phyloP scores from a whole-genome alignment of 2,888 invertebrate species.

The Torymus auratus region DNA sequence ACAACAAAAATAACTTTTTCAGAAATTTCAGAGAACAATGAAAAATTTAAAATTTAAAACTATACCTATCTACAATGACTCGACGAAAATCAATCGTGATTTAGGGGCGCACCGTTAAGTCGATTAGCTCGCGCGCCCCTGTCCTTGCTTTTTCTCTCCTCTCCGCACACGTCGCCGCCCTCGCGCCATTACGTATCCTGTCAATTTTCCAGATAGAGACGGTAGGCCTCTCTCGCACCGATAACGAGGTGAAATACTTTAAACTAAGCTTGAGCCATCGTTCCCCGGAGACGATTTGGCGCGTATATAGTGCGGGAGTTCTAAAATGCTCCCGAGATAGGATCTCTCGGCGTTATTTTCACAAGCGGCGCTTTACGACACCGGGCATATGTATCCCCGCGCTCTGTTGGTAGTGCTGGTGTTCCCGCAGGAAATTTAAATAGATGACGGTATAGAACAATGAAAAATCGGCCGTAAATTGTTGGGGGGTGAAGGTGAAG shows the following conservation, averaged over 20 bases:
- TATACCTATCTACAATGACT: too few relatives aligned
- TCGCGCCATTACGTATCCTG: conserved; percentile 57
- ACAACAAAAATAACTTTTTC: too few relatives aligned
- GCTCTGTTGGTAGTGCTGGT: not conserved
- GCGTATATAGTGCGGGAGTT: conserved; percentile 47
- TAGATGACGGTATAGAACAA: conserved; percentile 50
- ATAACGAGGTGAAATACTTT: conserved; percentile 72
- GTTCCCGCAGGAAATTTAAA: conserved; percentile 56
- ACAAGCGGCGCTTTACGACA: conserved; percentile 49
- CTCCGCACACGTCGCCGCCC: not conserved
- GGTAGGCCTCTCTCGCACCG: conserved; percentile 59
- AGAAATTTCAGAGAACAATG: not conserved
- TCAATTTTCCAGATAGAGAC: conserved; percentile 60
- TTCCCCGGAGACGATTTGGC: conserved; percentile 71
- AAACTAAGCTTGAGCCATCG: conserved; percentile 75
- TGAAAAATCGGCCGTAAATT: conserved; percentile 30
- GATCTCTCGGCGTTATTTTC: conserved; percentile 55
- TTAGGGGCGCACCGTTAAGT: conserved; percentile 35
- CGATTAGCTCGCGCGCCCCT: conserved; percentile 38
- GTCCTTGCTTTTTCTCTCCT: conserved; percentile 1
- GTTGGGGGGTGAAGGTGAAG: not conserved
- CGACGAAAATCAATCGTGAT: conserved; percentile 2
- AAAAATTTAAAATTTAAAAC: conserved; percentile 14
- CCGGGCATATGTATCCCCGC: not conserved
- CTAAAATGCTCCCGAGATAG: conserved; percentile 61